A percentile compares a stretch with the other conserved stretches of the same genome.
Evolutionary conservation across 2,888 invertebrate genomes (phyloP).

Genomic region (Thumatha senex): DNA sequence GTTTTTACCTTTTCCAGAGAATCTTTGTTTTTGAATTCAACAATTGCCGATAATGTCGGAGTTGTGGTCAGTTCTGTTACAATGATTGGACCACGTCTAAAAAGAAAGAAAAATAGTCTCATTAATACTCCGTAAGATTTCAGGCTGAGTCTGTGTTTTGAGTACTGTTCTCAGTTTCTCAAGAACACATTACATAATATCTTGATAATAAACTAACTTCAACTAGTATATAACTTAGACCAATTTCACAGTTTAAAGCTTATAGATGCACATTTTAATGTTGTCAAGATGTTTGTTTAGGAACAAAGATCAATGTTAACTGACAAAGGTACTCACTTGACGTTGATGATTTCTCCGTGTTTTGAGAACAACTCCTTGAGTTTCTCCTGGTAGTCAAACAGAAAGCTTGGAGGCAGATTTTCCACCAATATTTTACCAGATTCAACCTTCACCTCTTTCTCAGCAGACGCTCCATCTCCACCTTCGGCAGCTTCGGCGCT

Average conservation of each 20-base stretch:
- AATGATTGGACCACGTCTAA: constrained; percentile 84
- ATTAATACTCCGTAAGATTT: constrained; percentile 71
- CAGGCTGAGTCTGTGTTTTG: constrained; percentile 48
- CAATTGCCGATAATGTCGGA: constrained; percentile 83
- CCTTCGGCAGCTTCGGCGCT: constrained; percentile 48
- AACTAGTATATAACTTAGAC: constrained; percentile 20
- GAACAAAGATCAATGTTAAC: background rate
- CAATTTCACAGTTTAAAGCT: constrained; percentile 32
- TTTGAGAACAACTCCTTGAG: constrained; percentile 78
- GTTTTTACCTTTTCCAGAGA: constrained; percentile 82
- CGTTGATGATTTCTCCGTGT: constrained; percentile 67
- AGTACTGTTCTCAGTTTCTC: constrained; percentile 58
- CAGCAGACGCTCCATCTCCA: constrained; percentile 51
- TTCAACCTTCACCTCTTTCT: constrained; percentile 73
- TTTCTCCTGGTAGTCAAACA: constrained; percentile 79
- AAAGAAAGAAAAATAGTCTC: constrained; percentile 79
- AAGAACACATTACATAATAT: constrained; percentile 47
- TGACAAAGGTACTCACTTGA: constrained; percentile 63
- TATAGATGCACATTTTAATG: constrained; percentile 81
- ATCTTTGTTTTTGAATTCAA: constrained; percentile 84
- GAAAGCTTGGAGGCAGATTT: constrained; percentile 73
- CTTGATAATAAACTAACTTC: constrained; percentile 32
- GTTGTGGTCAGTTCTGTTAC: constrained; percentile 83
- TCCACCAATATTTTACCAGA: constrained; percentile 79
- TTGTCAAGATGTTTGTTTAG: constrained; percentile 52